These are phyloP conservation scores for Wasmannia auropunctata DNA, from an alignment of 1,140 invertebrate species.

Conservation along the genomic window DNA sequence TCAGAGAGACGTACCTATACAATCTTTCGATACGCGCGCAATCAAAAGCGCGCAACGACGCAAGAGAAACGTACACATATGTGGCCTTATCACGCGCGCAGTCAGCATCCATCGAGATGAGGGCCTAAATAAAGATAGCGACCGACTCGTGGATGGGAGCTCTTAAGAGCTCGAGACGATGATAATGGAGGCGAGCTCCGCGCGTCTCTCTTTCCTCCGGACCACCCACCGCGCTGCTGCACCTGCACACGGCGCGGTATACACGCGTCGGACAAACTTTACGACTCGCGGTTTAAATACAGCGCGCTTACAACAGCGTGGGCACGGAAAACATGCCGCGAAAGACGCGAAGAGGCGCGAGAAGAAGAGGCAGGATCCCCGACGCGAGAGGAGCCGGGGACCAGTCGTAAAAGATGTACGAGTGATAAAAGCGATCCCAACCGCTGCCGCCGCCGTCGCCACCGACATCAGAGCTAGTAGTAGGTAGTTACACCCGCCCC, in stretches of 20 bases:
- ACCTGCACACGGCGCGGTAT: conserved; percentile 42
- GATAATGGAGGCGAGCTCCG: neutral
- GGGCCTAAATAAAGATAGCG: conserved; percentile 29
- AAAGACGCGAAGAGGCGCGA: neutral
- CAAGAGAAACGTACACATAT: neutral
- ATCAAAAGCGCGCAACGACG: neutral
- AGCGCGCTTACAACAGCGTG: neutral
- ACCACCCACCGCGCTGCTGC: conserved; percentile 38
- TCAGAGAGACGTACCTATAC: neutral
- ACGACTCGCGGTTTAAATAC: conserved; percentile 43
- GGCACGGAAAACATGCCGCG: conserved; percentile 8
- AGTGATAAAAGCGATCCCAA: conserved; percentile 77
- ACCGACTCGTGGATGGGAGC: neutral
- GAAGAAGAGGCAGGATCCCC: neutral
- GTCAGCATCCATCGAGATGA: neutral
- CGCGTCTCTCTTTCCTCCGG: neutral
- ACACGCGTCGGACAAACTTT: conserved; percentile 44
- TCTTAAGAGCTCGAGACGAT: neutral
- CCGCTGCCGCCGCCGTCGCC: too few species aligned
- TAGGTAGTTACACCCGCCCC: conserved; percentile 14
- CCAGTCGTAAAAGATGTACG: conserved; percentile 78
- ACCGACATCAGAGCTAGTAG: conserved; percentile 24
- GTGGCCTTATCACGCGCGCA: neutral
- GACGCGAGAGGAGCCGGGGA: conserved; percentile 45
- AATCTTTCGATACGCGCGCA: conserved; percentile 4